Evolutionary conservation across 1,140 invertebrate genomes (phyloP), one percentile per base, ranked within the genome.

Genomic region (Aphis gossypii): DNA sequence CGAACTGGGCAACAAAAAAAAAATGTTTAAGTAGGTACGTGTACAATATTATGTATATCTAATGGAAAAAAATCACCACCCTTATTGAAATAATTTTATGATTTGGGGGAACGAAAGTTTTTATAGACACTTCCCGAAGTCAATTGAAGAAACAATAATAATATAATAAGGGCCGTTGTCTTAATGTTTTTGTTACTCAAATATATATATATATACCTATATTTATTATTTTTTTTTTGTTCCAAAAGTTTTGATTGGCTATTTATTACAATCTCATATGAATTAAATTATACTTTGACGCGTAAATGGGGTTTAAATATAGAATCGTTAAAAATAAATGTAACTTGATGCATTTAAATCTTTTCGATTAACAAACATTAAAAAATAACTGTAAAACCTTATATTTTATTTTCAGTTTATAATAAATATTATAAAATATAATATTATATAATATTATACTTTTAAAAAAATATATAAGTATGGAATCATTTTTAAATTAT

Each of bases 81-180:
- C 48, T 87, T 87, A 87, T 87, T 87, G 86, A 87, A 87, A 87
- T 30, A n/a, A n/a, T 87, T 87, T 48, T 87, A 87, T 48, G 86
- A 21, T 87, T 35, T 87, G 2, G 30, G 46, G 30, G 46, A 46
- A 30, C 84, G 14, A 23, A 87, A 48, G 18, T n/a, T 87, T 87
- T 87, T 87, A 48, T 87, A 51, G 30, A 30, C 84, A 46, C 18
- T 87, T 48, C 23, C 44, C 44, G 86, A 48, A 87, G 44, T 46
- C 86, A 30, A 87, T 87, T 35, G 86, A 35, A 87, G 30, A 87
- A 48, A 48, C 46, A 87, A 87, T 87, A n/a, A 35, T 30, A 87
- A 87, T 87, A 87, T 51, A 84, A 84, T 84, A 84, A 84, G 23
- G 41, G 46, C 46, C 46, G 35, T 41, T 41, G 38, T 41, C n/a